phyloP scores from a whole-genome alignment of 2,888 invertebrate species.

The Eupsilia transversa region DNA sequence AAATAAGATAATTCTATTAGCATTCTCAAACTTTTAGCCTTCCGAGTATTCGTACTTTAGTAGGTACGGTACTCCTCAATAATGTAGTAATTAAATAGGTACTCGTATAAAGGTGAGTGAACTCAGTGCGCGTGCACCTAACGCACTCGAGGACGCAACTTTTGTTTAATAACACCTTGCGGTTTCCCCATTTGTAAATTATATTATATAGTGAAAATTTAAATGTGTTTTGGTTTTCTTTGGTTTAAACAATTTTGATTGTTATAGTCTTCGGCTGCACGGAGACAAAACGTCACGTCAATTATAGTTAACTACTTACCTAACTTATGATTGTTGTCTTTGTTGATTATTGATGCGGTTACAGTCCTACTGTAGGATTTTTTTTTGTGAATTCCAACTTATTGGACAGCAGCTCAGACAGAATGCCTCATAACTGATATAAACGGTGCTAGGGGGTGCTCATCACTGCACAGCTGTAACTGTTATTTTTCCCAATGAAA shows the following conservation, averaged over 20 bases:
- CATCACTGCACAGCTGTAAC: not conserved
- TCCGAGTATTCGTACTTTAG: not conserved
- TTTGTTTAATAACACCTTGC: constrained; percentile 23
- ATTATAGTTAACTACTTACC: too few species aligned
- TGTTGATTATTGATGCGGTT: too few species aligned
- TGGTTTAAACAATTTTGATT: not conserved
- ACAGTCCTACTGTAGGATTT: too few species aligned
- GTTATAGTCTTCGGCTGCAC: not conserved
- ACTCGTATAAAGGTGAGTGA: constrained; percentile 43
- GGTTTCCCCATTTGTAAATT: not conserved
- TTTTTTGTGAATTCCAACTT: not conserved
- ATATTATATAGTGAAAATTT: not conserved
- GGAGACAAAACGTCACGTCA: too few species aligned
- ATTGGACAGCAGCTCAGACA: not conserved
- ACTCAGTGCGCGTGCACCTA: constrained; percentile 45
- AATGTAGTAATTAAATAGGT: constrained; percentile 14
- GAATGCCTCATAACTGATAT: not conserved
- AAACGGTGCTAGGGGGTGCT: not conserved
- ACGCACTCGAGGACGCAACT: constrained; percentile 38
- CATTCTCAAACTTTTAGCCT: not conserved
- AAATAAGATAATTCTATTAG: not conserved
- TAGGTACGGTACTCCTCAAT: constrained; percentile 11
- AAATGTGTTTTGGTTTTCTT: constrained; percentile 11
- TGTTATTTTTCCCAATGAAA: not conserved
- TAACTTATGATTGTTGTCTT: too few species aligned